phyloP scores from a whole-genome alignment of 2,888 invertebrate species.

The Pollenia angustigena region DNA sequence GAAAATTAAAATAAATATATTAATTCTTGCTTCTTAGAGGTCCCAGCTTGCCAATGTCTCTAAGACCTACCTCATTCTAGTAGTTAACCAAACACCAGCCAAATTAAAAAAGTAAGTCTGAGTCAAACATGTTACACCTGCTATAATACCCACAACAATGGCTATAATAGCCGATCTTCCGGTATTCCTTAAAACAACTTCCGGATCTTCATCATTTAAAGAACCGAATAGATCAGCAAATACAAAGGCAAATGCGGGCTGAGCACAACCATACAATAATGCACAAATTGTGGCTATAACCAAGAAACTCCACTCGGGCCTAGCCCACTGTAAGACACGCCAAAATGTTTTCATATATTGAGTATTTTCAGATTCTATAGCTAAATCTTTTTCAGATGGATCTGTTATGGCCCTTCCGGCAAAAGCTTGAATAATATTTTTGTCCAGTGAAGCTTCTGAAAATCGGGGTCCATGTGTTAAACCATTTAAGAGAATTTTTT shows the following conservation, averaged over 20 bases:
- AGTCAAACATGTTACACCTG: slow-evolving; percentile 88
- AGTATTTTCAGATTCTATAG: slow-evolving; percentile 79
- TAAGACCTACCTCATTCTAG: slow-evolving; percentile 84
- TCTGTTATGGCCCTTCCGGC: slow-evolving; percentile 52
- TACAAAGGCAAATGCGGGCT: slow-evolving; percentile 90
- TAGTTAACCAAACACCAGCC: slow-evolving; percentile 91
- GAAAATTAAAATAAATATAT: neutral
- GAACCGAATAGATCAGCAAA: slow-evolving; percentile 92
- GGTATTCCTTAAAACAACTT: slow-evolving; percentile 86
- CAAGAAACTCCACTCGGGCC: slow-evolving; percentile 89
- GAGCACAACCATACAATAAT: slow-evolving; percentile 88
- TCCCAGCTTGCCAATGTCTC: neutral
- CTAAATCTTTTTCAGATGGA: slow-evolving; percentile 55
- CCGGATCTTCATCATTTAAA: slow-evolving; percentile 86
- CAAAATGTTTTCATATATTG: slow-evolving; percentile 82
- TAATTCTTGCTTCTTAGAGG: no score
- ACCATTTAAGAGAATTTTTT: slow-evolving; percentile 38
- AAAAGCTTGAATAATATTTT: slow-evolving; percentile 70
- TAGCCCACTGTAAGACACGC: slow-evolving; percentile 87
- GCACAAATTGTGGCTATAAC: slow-evolving; percentile 87
- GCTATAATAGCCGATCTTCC: slow-evolving; percentile 87
- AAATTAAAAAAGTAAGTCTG: slow-evolving; percentile 91
- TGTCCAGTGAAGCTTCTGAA: slow-evolving; percentile 66
- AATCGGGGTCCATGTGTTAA: slow-evolving; percentile 46
- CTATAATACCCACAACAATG: slow-evolving; percentile 87